phyloP scores from a whole-genome alignment of 2,888 invertebrate species.

The Eupithecia centaureata region DNA sequence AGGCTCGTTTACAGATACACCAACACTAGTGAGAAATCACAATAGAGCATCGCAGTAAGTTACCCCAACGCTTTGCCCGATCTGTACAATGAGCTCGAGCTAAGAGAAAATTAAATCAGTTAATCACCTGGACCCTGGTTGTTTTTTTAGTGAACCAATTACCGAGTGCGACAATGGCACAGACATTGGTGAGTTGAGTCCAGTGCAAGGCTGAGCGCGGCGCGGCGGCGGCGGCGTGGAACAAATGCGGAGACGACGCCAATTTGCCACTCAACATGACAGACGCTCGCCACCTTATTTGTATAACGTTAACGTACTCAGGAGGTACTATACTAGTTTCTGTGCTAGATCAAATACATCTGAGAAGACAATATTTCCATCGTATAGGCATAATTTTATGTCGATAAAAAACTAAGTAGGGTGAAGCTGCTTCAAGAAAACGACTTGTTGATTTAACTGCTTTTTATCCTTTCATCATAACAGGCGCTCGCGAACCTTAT shows the following conservation, averaged over 20 bases:
- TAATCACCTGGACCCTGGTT: conserved; percentile 38
- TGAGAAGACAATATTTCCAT: conserved; percentile 27
- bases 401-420: conserved; percentile 16
- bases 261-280: conserved; percentile 75
- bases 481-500: conserved; percentile 11
- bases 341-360: conserved; percentile 54
- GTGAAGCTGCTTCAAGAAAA: conserved; percentile 16
- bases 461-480: conserved; percentile 22
- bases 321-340: conserved; percentile 53
- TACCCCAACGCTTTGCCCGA: conserved; percentile 13
- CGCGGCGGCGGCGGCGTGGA: conserved; percentile 60
- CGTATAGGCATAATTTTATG: conserved; percentile 29
- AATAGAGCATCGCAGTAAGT: conserved; percentile 28
- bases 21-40: conserved; percentile 34
- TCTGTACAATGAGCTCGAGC: conserved; percentile 21
- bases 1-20: conserved; percentile 34
- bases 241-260: conserved; percentile 73
- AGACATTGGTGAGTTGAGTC: conserved; percentile 60
- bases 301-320: conserved; percentile 69
- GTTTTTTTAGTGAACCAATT: conserved; percentile 51
- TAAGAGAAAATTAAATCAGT: conserved; percentile 40
- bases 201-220: conserved; percentile 67
- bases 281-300: conserved; percentile 69
- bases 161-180: conserved; percentile 63
- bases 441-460: conserved; percentile 25